Evolutionary conservation across 2,888 invertebrate genomes (phyloP).

Genomic region (Chrysolina americana): DNA sequence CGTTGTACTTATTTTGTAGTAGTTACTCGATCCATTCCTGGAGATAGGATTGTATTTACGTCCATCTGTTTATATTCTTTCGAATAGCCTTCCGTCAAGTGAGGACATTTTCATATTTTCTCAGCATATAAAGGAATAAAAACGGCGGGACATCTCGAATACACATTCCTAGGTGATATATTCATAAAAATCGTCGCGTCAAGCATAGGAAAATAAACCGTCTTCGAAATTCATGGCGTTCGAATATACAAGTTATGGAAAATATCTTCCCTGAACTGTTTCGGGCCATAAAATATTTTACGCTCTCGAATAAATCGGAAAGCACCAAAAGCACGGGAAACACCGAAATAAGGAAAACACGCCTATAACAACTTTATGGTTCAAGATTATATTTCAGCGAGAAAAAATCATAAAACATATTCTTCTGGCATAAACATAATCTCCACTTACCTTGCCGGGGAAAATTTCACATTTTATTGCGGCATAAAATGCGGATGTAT

Average conservation of each 20-base stretch:
- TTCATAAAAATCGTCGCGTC: slow-evolving; percentile 9
- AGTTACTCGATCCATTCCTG: too few species aligned
- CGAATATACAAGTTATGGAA: slow-evolving; percentile 17
- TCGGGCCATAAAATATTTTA: slow-evolving; percentile 27
- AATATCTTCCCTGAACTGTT: slow-evolving; percentile 24
- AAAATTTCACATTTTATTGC: slow-evolving; percentile 48
- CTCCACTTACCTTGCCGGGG: slow-evolving; percentile 53
- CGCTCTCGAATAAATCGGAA: slow-evolving; percentile 23
- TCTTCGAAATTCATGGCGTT: slow-evolving; percentile 14
- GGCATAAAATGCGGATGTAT: slow-evolving; percentile 53
- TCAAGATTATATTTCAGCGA: slow-evolving; percentile 35
- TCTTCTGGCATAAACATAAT: slow-evolving; percentile 53
- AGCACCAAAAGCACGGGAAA: slow-evolving; percentile 25
- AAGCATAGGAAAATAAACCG: slow-evolving; percentile 5
- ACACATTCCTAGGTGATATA: not conserved
- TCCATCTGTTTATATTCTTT: too few species aligned
- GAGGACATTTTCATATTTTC: not conserved
- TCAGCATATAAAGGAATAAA: not conserved
- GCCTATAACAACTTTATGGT: slow-evolving; percentile 35
- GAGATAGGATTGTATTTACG: too few species aligned
- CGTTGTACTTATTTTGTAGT: too few species aligned
- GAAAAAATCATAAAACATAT: slow-evolving; percentile 54
- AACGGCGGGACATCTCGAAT: not conserved
- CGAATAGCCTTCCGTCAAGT: not conserved
- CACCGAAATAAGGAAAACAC: slow-evolving; percentile 33